Conservation (phyloP, 2,113 vertebrate species). For the Ochotona curzoniae region DNA sequence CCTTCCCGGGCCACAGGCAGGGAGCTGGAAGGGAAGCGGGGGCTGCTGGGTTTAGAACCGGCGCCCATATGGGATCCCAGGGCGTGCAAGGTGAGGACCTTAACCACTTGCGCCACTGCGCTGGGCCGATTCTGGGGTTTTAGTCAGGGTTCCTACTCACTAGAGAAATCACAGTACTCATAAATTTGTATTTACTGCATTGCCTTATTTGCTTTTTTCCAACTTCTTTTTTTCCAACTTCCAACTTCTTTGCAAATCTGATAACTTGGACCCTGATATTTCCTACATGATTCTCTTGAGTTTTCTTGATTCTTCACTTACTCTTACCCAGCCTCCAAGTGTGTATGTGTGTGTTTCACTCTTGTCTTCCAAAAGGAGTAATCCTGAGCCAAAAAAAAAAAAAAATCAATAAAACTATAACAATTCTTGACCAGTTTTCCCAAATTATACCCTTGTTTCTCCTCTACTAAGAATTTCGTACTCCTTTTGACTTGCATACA, state of each 20-base stretch:
- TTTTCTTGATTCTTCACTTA: constrained; percentile 19
- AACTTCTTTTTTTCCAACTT: constrained; percentile 16
- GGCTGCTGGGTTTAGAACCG: too few relatives aligned
- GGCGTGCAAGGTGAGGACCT: too few relatives aligned
- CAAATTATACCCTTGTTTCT: background rate
- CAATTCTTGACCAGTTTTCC: background rate
- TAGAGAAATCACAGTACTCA: background rate
- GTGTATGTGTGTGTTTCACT: background rate
- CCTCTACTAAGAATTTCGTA: background rate
- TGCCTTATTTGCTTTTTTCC: background rate
- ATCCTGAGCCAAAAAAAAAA: background rate
- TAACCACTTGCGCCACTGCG: too few relatives aligned
- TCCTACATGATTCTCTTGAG: background rate
- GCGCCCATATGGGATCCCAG: too few relatives aligned
- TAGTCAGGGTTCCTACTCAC: background rate
- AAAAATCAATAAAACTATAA: constrained; percentile 23
- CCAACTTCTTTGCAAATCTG: background rate
- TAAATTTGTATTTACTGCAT: background rate
- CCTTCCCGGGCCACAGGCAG: too few relatives aligned
- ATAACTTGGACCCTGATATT: background rate
- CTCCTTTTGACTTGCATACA: background rate
- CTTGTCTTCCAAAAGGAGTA: background rate
- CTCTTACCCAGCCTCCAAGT: background rate
- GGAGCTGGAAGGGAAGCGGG: too few relatives aligned
- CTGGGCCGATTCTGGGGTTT: background rate